Percentiles rank a stretch among this genome's conserved stretches.
These are phyloP conservation scores for Malurus splendens DNA, from an alignment of 2,797 vertebrate species.

Conservation along the genomic window DNA sequence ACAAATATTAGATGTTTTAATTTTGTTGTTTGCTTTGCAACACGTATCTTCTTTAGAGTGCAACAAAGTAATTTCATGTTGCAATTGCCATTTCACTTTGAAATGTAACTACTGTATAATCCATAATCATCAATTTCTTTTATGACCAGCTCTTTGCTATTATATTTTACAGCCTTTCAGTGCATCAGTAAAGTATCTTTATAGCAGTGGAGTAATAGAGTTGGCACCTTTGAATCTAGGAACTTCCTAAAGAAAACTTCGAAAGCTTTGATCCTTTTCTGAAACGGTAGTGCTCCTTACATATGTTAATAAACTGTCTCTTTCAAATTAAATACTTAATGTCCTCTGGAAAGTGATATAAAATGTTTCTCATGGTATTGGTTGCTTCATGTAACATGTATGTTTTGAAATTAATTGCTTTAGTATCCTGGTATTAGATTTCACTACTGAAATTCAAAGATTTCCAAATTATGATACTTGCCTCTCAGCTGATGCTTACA, in stretches of 20 bases:
- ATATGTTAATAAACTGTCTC: background rate
- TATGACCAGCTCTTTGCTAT: background rate
- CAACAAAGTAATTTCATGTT: background rate
- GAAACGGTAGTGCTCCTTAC: background rate
- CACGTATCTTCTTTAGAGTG: background rate
- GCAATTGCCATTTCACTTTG: background rate
- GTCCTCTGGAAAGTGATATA: background rate
- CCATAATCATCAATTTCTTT: slow-evolving; percentile 30
- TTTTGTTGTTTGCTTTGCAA: background rate
- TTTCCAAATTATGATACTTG: background rate
- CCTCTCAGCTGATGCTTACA: background rate
- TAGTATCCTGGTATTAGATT: background rate
- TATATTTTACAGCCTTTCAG: background rate
- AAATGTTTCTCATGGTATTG: background rate
- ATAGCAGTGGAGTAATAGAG: background rate
- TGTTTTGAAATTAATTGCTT: background rate
- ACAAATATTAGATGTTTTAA: background rate
- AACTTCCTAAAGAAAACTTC: background rate
- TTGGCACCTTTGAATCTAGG: background rate
- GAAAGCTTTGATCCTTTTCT: background rate
- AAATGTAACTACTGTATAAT: slow-evolving; percentile 17
- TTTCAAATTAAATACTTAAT: background rate
- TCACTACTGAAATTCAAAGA: background rate
- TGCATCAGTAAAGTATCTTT: background rate
- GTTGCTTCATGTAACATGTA: background rate